Base-by-base conservation (phyloP, 1,140 invertebrate genomes). In the Octopus sinensis region DNA sequence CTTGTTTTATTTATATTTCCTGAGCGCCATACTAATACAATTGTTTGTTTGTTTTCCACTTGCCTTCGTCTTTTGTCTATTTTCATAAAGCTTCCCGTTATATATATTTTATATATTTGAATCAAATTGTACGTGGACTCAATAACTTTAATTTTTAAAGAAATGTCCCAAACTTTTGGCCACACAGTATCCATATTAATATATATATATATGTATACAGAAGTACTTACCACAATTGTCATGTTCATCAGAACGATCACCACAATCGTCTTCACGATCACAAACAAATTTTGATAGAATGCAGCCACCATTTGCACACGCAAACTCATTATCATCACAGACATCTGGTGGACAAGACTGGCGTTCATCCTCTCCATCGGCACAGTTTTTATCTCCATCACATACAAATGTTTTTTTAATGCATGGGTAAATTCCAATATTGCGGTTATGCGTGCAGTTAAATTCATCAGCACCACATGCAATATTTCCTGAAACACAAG, bases 361-460 rank as follows among this genome's bases (percentile, higher is more conserved):
- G 23, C 82, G 81, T 80, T 90, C 89, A 82, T 90, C 89, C 77
- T 88, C 88, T 0, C 88, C 88, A 53, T 83, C 85, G 3, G 84
- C 79, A 82, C 89, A 90, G 81, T 90, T 87, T 5, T 84, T 84
- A 10, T 88, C 84, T 4, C 91, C 90, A 82, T 92, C 90, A 86
- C 91, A 92, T 6, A 89, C 84, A 78, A 86, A 83, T 0, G 81
- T 53, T 7, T 81, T 54, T 17, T 87, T 87, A 56, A 92, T 89
- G 83, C 91, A 92, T 13, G 90, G 89, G 13, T 86, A 86, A 4
- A 89, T 91, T 62, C 91, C 92, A 53, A 93, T 93, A 86, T 94
- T 95, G 0, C 90, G 90, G 87, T 95, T 95, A 71, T 87, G 88
- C 80, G 84, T 62, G 82, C 87, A 89, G 4, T 84, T 85, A 73